These are phyloP conservation scores for Coturnix japonica DNA, from an alignment of 2,113 vertebrate genomes.

Conservation along the genomic window DNA sequence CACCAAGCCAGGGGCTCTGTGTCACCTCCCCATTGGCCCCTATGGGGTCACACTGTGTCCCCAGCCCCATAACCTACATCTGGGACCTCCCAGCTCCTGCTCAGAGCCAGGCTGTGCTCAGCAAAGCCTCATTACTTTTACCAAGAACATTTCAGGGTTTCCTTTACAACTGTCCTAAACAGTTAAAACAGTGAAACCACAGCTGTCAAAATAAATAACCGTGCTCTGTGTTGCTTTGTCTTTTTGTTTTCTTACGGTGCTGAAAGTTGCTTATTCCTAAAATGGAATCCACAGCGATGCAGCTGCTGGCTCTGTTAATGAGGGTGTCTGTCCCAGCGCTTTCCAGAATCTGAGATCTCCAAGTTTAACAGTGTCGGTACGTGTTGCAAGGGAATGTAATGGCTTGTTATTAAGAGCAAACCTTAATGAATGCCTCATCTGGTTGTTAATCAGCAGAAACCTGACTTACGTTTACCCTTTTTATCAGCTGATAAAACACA, in stretches of 20 bases:
- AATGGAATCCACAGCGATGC: neutral
- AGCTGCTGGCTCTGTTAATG: neutral
- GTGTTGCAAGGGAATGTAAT: neutral
- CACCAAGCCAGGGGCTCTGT: neutral
- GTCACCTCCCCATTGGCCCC: neutral
- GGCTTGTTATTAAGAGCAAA: neutral
- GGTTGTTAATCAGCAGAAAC: neutral
- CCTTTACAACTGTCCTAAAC: neutral
- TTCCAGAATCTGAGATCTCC: neutral
- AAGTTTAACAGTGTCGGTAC: neutral
- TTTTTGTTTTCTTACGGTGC: neutral
- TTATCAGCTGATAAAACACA: neutral
- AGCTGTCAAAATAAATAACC: constrained; percentile 62
- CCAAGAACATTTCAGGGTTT: neutral
- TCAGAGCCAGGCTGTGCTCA: fast-evolving
- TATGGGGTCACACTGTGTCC: neutral
- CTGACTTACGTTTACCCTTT: neutral
- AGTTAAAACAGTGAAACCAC: neutral
- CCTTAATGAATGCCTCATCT: neutral
- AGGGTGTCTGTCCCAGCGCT: neutral
- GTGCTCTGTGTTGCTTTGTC: neutral
- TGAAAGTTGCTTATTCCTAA: constrained; percentile 48
- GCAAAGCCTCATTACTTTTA: neutral
- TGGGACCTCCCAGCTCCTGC: neutral
- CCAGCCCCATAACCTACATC: fast-evolving